Evolutionary conservation across 2,113 vertebrate species (phyloP).

Genomic region (Pongo pygmaeus): DNA sequence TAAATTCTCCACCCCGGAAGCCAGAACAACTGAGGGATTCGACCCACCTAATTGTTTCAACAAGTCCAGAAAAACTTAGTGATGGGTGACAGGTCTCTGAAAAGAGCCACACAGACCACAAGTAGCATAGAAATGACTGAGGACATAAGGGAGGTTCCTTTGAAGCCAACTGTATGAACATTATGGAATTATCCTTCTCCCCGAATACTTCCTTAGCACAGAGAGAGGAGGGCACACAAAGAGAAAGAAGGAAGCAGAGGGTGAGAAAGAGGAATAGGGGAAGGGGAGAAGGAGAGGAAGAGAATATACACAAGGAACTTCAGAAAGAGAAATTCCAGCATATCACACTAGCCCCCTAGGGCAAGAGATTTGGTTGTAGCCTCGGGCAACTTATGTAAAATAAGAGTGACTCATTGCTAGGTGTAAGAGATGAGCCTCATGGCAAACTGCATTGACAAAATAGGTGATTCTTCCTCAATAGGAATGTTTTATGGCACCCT

Average conservation of each 20-base stretch:
- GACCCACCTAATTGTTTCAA: neutral
- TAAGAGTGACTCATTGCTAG: neutral
- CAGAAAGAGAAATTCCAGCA: neutral
- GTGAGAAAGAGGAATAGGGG: too few species aligned
- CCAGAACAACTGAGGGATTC: neutral
- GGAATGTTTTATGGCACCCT: neutral
- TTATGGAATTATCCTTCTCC: neutral
- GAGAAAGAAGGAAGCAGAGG: too few species aligned
- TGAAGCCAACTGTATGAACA: neutral
- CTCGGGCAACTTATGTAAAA: neutral
- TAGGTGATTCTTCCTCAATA: neutral
- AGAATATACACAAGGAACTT: neutral
- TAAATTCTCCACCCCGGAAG: neutral
- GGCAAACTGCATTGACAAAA: too few species aligned
- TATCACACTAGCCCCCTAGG: neutral
- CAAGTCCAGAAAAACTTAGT: neutral
- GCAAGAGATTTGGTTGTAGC: neutral
- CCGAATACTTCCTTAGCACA: neutral
- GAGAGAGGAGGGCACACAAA: neutral
- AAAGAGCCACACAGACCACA: neutral
- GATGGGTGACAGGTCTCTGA: neutral
- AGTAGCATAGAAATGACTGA: neutral
- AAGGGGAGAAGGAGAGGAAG: neutral
- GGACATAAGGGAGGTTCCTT: neutral
- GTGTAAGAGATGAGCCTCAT: neutral